phyloP scores from a whole-genome alignment of 2,113 vertebrate genomes.

The Tragulus kanchil region DNA sequence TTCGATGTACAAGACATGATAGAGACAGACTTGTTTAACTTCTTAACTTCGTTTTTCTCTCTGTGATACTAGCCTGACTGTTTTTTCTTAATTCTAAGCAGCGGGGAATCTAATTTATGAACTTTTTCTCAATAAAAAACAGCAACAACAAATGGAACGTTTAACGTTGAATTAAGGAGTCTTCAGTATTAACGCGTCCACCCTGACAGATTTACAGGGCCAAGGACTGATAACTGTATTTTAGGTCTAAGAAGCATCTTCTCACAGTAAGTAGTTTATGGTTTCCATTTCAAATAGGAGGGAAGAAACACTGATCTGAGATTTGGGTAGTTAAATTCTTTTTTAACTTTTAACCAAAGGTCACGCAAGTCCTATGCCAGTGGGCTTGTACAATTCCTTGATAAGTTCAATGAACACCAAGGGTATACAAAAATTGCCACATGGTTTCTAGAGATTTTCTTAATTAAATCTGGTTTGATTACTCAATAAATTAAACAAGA shows the following conservation, averaged over 20 bases:
- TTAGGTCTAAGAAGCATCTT: conserved; percentile 67
- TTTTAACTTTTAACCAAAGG: conserved; percentile 33
- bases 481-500: neutral
- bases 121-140: conserved; percentile 50
- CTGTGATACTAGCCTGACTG: neutral
- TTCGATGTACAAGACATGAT: neutral
- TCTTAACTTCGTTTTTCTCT: conserved; percentile 40
- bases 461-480: neutral
- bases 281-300: conserved; percentile 50
- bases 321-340: neutral
- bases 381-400: neutral
- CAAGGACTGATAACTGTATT: conserved; percentile 46
- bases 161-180: conserved; percentile 50
- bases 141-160: neutral
- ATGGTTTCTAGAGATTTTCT: neutral
- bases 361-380: neutral
- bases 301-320: conserved; percentile 47
- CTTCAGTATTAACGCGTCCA: conserved; percentile 56
- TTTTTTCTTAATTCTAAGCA: conserved; percentile 50
- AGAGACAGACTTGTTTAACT: neutral
- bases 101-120: conserved; percentile 36
- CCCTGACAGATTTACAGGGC: conserved; percentile 54
- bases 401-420: conserved; percentile 13
- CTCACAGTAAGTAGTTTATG: conserved; percentile 35
- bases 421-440: neutral